These are phyloP conservation scores for Aporophyla nigra DNA, from an alignment of 2,888 invertebrate genomes.

Conservation along the genomic window DNA sequence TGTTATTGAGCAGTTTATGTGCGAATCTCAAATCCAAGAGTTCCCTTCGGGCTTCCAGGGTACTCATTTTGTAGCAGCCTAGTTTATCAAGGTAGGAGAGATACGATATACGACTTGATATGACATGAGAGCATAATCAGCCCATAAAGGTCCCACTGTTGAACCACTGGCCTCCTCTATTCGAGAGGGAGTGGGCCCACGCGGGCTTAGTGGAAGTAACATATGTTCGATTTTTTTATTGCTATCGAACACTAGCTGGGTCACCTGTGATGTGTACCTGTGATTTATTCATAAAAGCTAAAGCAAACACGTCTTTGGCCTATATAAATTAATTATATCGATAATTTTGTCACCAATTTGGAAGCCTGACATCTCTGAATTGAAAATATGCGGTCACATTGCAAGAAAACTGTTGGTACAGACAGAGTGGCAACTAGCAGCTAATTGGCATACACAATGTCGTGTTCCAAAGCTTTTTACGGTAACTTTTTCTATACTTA, in stretches of 20 bases:
- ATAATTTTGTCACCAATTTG: neutral
- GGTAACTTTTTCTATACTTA: slow-evolving; percentile 19
- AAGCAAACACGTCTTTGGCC: neutral
- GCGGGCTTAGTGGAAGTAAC: too few relatives aligned
- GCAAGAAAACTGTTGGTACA: neutral
- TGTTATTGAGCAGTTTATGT: too few relatives aligned
- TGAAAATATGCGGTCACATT: neutral
- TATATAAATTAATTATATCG: neutral
- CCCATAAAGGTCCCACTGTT: too few relatives aligned
- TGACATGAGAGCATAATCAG: neutral
- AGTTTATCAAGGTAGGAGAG: too few relatives aligned
- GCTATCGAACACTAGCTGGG: too few relatives aligned
- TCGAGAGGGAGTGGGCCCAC: too few relatives aligned
- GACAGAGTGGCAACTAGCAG: neutral
- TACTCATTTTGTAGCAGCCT: too few relatives aligned
- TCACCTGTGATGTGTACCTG: neutral
- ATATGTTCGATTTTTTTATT: too few relatives aligned
- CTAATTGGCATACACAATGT: slow-evolving; percentile 9
- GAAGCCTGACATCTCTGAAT: neutral
- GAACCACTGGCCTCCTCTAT: too few relatives aligned
- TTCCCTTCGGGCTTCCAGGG: too few relatives aligned
- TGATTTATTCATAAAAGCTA: neutral
- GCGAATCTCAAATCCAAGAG: too few relatives aligned
- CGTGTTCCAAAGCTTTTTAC: slow-evolving; percentile 10
- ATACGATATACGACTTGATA: too few relatives aligned